Percentiles rank a stretch among this genome's conserved stretches.
These are phyloP conservation scores for Volucella zonaria DNA, from an alignment of 2,888 invertebrate species.

Conservation along the genomic window DNA sequence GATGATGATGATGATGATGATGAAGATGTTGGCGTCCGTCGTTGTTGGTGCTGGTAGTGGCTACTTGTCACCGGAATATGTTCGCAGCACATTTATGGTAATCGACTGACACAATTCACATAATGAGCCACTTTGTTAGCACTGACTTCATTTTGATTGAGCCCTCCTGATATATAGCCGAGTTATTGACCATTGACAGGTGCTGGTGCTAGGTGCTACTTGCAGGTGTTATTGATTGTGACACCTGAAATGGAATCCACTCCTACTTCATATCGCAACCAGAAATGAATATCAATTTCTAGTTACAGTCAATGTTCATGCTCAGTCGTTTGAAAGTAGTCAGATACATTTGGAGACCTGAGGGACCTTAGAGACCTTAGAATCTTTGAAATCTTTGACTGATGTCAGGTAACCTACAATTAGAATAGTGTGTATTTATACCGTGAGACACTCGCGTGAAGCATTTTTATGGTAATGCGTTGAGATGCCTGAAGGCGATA, in stretches of 20 bases:
- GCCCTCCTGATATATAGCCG: conserved; percentile 45
- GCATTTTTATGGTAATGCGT: conserved; percentile 48
- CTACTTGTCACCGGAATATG: conserved; percentile 15
- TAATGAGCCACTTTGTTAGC: conserved; percentile 64
- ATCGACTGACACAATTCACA: conserved; percentile 82
- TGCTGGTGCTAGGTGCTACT: too few species aligned
- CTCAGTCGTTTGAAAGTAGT: too few species aligned
- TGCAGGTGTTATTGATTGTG: conserved; percentile 37
- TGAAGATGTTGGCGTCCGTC: conserved; percentile 38
- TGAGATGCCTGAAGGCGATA: conserved; percentile 36
- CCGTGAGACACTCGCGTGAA: conserved; percentile 31
- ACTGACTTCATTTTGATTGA: conserved; percentile 56
- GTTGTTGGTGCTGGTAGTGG: conserved; percentile 23
- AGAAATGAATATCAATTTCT: conserved; percentile 50
- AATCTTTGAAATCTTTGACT: neutral
- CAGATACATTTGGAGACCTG: too few species aligned
- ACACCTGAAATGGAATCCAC: conserved; percentile 24
- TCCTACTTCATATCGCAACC: conserved; percentile 3
- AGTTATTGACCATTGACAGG: conserved; percentile 47
- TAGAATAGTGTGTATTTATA: conserved; percentile 12
- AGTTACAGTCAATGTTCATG: conserved; percentile 26
- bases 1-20: conserved; percentile 54
- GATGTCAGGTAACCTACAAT: conserved; percentile 48
- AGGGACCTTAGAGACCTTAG: too few species aligned
- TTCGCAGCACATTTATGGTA: conserved; percentile 78